Conservation (phyloP, 2,888 invertebrate genomes). For the Acrobasis suavella region DNA sequence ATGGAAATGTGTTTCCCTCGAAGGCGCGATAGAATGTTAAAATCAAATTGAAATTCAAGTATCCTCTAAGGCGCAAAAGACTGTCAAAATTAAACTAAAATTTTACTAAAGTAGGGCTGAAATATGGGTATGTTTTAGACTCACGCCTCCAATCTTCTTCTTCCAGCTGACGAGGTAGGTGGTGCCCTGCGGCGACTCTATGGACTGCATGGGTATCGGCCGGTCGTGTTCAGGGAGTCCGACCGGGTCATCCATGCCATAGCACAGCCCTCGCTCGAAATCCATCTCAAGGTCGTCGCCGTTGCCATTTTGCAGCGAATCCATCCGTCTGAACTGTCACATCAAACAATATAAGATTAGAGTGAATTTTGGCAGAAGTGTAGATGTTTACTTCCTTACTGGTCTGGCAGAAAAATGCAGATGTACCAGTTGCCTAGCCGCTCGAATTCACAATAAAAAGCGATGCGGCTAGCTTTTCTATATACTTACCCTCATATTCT, state of each 20-base stretch:
- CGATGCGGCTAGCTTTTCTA: too few relatives aligned
- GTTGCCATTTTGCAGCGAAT: constrained; percentile 35
- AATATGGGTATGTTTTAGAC: constrained; percentile 34
- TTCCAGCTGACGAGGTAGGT: constrained; percentile 71
- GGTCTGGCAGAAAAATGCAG: too few relatives aligned
- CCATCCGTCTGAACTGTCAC: constrained; percentile 55
- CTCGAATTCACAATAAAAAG: too few relatives aligned
- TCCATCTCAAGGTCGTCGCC: constrained; percentile 5
- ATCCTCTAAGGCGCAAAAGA: too few relatives aligned
- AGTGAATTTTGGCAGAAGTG: neutral
- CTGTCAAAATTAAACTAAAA: too few relatives aligned
- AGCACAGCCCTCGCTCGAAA: neutral
- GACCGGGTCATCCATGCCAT: constrained; percentile 36
- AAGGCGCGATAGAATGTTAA: too few relatives aligned
- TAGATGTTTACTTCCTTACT: too few relatives aligned
- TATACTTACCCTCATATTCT: too few relatives aligned
- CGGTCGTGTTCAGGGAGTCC: constrained; percentile 47
- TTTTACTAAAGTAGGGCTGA: too few relatives aligned
- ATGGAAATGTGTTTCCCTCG: too few relatives aligned
- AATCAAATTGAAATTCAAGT: too few relatives aligned
- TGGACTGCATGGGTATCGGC: constrained; percentile 73
- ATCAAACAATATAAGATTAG: constrained; percentile 4
- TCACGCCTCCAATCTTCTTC: constrained; percentile 71
- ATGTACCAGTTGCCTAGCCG: too few relatives aligned
- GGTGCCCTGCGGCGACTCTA: constrained; percentile 68